These are phyloP conservation scores for Diploscapter pachys DNA, from an alignment of 1,140 invertebrate genomes.

Conservation along the genomic window DNA sequence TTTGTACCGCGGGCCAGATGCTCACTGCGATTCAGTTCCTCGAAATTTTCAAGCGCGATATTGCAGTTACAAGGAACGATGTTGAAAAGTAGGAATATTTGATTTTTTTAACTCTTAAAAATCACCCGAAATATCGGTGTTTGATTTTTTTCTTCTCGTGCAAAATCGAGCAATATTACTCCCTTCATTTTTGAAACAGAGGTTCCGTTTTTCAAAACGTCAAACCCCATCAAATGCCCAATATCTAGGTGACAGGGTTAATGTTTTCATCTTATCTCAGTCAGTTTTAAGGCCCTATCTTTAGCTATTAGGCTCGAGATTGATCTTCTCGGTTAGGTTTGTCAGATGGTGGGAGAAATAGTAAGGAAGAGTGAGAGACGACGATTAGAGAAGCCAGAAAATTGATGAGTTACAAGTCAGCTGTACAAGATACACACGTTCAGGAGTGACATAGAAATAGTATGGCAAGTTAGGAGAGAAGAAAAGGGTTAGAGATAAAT, in stretches of 20 bases:
- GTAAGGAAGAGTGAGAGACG: too few relatives aligned
- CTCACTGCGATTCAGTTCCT: constrained; percentile 15
- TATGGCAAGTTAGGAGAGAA: neutral
- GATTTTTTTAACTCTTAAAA: neutral
- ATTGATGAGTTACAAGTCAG: too few relatives aligned
- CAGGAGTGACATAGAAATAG: neutral
- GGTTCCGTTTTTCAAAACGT: neutral
- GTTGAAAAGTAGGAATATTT: constrained; percentile 9
- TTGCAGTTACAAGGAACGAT: constrained; percentile 24
- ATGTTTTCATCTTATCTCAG: too few relatives aligned
- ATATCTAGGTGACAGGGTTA: too few relatives aligned
- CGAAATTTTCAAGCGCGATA: constrained; percentile 24
- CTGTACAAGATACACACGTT: too few relatives aligned
- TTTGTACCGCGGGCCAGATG: constrained; percentile 13
- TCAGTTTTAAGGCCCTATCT: too few relatives aligned
- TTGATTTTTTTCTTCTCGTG: neutral
- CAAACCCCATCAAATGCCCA: neutral
- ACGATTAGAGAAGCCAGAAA: too few relatives aligned
- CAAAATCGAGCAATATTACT: too few relatives aligned
- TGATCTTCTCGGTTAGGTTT: too few relatives aligned
- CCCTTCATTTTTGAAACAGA: neutral
- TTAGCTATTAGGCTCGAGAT: too few relatives aligned
- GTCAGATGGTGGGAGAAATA: too few relatives aligned
- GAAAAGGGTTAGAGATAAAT: neutral
- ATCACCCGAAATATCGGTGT: neutral